These are phyloP conservation scores for Hypolimnas misippus DNA, from an alignment of 2,888 invertebrate species.

Conservation along the genomic window DNA sequence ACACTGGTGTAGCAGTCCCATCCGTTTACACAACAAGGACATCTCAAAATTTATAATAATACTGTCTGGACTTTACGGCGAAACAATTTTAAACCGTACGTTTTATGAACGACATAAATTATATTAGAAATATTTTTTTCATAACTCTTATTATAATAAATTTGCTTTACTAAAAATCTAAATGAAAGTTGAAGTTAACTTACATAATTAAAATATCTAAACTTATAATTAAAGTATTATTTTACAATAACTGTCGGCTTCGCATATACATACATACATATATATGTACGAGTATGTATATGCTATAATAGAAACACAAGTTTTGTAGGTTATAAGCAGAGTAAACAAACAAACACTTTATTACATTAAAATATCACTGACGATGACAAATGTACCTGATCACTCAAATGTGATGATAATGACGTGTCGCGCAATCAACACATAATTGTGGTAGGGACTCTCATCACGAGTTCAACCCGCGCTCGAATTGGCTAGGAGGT, in stretches of 20 bases:
- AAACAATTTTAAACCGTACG: slow-evolving; percentile 3
- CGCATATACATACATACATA: too few species aligned
- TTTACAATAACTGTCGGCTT: too few species aligned
- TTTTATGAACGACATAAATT: too few species aligned
- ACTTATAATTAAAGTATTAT: too few species aligned
- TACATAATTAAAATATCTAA: too few species aligned
- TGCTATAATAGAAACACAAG: too few species aligned
- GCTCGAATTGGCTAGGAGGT: slow-evolving; percentile 8
- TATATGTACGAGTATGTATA: too few species aligned
- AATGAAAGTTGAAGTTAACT: too few species aligned
- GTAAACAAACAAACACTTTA: background rate
- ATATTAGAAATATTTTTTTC: too few species aligned
- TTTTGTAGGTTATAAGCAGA: background rate
- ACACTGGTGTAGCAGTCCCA: slow-evolving; percentile 53
- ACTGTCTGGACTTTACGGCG: background rate
- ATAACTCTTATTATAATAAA: too few species aligned
- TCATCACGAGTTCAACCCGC: slow-evolving; percentile 12
- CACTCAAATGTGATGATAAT: slow-evolving; percentile 23
- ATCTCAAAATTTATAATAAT: slow-evolving; percentile 15
- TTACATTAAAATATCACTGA: background rate
- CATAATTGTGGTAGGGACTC: slow-evolving; percentile 17
- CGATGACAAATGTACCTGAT: slow-evolving; percentile 29
- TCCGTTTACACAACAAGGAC: slow-evolving; percentile 35
- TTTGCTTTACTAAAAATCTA: too few species aligned
- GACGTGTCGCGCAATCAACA: slow-evolving; percentile 28